Evolutionary conservation across 2,797 vertebrate genomes (phyloP).

Genomic region (Sardinella longiceps): DNA sequence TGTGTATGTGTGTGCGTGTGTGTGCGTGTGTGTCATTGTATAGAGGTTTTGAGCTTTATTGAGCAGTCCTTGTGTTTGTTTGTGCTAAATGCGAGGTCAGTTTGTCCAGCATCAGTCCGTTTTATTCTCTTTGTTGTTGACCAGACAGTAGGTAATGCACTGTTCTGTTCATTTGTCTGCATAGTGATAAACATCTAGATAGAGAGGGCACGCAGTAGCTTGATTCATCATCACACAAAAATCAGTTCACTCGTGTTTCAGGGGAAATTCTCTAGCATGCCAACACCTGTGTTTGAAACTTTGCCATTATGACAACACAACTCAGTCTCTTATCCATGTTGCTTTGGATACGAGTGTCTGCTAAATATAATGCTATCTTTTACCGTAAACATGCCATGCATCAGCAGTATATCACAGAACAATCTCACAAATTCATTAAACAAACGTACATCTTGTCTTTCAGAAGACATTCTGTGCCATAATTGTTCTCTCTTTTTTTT

Average conservation of each 20-base stretch:
- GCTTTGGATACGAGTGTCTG: too few relatives aligned
- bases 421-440: background rate
- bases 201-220: background rate
- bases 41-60: conserved; percentile 8
- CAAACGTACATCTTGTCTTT: conserved; percentile 53
- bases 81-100: background rate
- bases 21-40: background rate
- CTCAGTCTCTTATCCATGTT: background rate
- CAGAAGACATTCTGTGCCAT: conserved; percentile 49
- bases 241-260: background rate
- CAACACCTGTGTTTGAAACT: background rate
- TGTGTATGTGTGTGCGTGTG: background rate
- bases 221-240: background rate
- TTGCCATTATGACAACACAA: background rate
- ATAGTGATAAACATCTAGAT: background rate
- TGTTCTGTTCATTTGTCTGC: background rate
- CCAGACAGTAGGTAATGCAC: background rate
- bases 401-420: conserved; percentile 13
- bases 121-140: background rate
- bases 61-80: background rate
- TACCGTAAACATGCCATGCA: background rate
- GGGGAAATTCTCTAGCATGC: background rate
- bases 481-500: conserved; percentile 56
- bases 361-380: too few relatives aligned
- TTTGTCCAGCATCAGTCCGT: background rate